Evolutionary conservation across 2,113 vertebrate species (phyloP), one percentile per base, ranked within the genome.

Genomic region (Ceyx cyanopectus): DNA sequence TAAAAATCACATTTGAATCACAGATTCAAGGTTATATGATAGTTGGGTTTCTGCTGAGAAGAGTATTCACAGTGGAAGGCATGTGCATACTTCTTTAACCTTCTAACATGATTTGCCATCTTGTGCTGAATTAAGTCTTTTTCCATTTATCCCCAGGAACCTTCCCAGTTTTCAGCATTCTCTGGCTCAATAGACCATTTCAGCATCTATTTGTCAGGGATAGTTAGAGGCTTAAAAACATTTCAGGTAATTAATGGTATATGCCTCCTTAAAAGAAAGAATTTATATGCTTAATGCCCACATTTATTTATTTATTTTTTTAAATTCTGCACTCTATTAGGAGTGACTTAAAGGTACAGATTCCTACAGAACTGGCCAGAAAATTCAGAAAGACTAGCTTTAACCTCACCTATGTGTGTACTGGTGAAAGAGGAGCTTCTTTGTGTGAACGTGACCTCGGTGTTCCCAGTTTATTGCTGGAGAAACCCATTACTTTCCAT

Each of bases 381-480:
- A 60, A 75, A 72, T 23, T 7, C 9, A 32, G 78, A n/a, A 63
- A 23, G 65, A 37, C 3, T 14, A 1, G 24, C 15, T 82, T 79
- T 56, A 58, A 34, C n/a, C 50, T 77, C 1, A 2, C 10, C 8
- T 61, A 2, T 58, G 43, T 58, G 41, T 2, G 1, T n/a, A 1
- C 2, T 0, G 2, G 27, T 61, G 62, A 34, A 40, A 34, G 29
- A 62, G 46, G 10, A 91, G 13, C 20, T 79, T 43, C 50, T 76
- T 17, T 2, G 0, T 5, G 21, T 72, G 56, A n/a, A 48, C 27
- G 2, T 50, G 56, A 50, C 32, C 58, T 77, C 21, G 24, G 12
- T 69, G 50, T 50, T 81, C 43, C 63, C 46, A n/a, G 32, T 60
- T 79, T 61, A 60, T 62, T 89, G 15, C 67, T 79, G 70, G 81